Conservation (phyloP, 2,888 invertebrate genomes). For the Parelbella ahira region DNA sequence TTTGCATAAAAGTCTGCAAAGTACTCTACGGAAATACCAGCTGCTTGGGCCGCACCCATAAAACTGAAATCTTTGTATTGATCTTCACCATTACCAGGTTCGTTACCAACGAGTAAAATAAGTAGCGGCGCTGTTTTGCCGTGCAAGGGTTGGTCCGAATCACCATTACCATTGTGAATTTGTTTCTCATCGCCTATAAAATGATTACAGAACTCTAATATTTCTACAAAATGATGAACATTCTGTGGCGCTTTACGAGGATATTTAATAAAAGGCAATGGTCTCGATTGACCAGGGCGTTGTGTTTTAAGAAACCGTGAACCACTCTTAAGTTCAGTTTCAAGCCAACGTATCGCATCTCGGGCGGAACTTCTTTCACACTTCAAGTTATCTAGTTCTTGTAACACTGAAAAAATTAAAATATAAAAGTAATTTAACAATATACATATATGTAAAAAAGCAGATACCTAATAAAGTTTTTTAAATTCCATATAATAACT, state of each 20-base stretch:
- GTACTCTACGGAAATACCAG: constrained; percentile 90
- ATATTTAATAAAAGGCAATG: constrained; percentile 81
- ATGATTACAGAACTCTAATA: constrained; percentile 91
- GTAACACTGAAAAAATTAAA: constrained; percentile 84
- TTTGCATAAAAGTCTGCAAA: constrained; percentile 91
- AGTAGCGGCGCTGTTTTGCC: constrained; percentile 81
- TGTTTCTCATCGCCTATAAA: constrained; percentile 75
- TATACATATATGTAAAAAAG: no score
- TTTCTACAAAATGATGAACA: constrained; percentile 87
- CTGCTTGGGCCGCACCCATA: constrained; percentile 88
- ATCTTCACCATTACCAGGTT: constrained; percentile 55
- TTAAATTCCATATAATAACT: no score
- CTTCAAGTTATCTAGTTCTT: constrained; percentile 93
- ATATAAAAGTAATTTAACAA: neutral
- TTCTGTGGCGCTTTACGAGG: constrained; percentile 66
- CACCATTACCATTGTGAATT: constrained; percentile 56
- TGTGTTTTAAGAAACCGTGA: constrained; percentile 94
- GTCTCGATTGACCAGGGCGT: constrained; percentile 88
- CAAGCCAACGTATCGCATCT: constrained; percentile 96
- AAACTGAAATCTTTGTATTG: constrained; percentile 85
- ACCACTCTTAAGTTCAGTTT: constrained; percentile 91
- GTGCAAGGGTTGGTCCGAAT: constrained; percentile 48
- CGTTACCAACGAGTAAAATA: constrained; percentile 87
- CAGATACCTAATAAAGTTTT: no score
- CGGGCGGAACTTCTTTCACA: constrained; percentile 90